Evolutionary conservation across 2,888 invertebrate genomes (phyloP), one percentile per base, ranked within the genome.

Genomic region (Lepidonotus clava): DNA sequence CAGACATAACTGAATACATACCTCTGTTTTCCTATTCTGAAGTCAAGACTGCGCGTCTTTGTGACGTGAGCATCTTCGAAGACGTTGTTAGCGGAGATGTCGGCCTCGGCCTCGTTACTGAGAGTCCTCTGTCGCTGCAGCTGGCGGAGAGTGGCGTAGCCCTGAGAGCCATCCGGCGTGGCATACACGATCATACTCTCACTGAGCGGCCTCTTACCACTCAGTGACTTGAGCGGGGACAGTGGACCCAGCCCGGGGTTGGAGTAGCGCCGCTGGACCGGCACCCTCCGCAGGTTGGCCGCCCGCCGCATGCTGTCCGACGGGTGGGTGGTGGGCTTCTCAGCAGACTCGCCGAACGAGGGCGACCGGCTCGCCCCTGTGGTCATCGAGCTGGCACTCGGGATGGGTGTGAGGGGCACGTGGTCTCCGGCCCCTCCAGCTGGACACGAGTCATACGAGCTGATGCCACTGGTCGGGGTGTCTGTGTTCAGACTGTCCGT

Each of bases 371-470:
- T 86, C 46, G 5, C 61, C 18, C 61, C 85, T 1, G 87, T 86
- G 56, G 77, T 67, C 53, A 83, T 32, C 91, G 94, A 88, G 96
- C 91, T 96, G 89, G 97, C 96, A 94, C 97, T 98, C 32, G 97
- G 97, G 92, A 98, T 97, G 0, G 98, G 98, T 94, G 97, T 98
- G 38, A 98, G 95, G 6, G 80, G 97, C 8, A 89, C 86, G 18
- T 89, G 88, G 36, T 91, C 91, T 8, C 85, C 87, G 8, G 87
- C 46, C 0, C 21, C 24, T n/a, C 36, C 66, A 2, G 83, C 89
- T 18, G 88, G 84, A 24, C 91, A 96, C 0, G 97, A 97, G 93
- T 97, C 97, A 91, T 96, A 96, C 86, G 97, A 97, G 94, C 97
- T 97, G 34, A 97, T 96, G 66, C 97, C 97, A 88, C 97, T 97